Percentiles rank a stretch among this genome's conserved stretches.
These are phyloP conservation scores for Rhadina sibilatrix DNA, from an alignment of 2,113 vertebrate genomes.

Conservation along the genomic window DNA sequence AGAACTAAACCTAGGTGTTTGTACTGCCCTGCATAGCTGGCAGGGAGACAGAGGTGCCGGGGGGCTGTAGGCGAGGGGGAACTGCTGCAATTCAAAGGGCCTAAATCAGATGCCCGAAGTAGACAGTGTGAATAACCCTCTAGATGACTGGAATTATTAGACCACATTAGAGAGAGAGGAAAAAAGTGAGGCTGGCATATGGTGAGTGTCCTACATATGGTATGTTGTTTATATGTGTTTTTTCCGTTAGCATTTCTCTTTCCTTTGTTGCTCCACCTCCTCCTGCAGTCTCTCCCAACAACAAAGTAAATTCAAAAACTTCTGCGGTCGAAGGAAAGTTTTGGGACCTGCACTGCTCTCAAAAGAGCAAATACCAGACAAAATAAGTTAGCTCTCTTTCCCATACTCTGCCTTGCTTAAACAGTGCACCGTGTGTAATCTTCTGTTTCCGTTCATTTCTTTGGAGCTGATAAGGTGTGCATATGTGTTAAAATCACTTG, in stretches of 20 bases:
- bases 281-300: not conserved
- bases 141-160: constrained; percentile 41
- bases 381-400: not conserved
- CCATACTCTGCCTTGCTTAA: not conserved
- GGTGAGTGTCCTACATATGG: constrained; percentile 51
- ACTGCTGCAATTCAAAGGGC: constrained; percentile 20
- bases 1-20: constrained; percentile 26
- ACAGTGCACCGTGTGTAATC: not conserved
- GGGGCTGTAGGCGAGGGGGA: not conserved
- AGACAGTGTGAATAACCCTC: constrained; percentile 21
- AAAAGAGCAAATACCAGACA: not conserved
- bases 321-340: not conserved
- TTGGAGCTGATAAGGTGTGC: not conserved
- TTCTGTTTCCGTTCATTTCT: not conserved
- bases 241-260: constrained; percentile 55
- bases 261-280: constrained; percentile 45
- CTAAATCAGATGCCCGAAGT: constrained; percentile 22
- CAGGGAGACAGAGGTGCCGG: not conserved
- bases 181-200: constrained; percentile 55
- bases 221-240: constrained; percentile 53
- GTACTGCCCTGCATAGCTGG: not conserved
- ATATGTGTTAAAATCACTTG: not conserved
- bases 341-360: not conserved
- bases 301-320: constrained; percentile 25
- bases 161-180: constrained; percentile 17